Evolutionary conservation across 2,113 vertebrate species (phyloP).

Genomic region (Halcyon senegalensis): DNA sequence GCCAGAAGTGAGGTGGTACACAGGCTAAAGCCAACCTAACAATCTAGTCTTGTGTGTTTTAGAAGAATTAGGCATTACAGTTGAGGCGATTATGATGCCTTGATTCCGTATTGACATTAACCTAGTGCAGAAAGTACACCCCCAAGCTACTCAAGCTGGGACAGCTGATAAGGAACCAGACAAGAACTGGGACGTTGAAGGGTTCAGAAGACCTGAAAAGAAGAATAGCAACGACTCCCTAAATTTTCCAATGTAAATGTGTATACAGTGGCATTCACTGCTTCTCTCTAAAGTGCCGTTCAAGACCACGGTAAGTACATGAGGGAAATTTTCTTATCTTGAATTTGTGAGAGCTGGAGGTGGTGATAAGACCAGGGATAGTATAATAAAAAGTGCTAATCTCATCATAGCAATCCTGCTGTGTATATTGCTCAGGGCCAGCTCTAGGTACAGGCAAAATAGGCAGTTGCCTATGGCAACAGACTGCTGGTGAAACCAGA

Average conservation of each 20-base stretch:
- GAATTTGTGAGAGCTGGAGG: slow-evolving; percentile 34
- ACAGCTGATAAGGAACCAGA: slow-evolving; percentile 47
- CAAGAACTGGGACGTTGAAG: background rate
- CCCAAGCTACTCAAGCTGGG: slow-evolving; percentile 47
- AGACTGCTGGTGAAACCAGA: slow-evolving; percentile 35
- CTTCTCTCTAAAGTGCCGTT: slow-evolving; percentile 29
- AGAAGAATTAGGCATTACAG: background rate
- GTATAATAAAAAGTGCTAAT: slow-evolving; percentile 59
- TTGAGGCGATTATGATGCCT: slow-evolving; percentile 1
- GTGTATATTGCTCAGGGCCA: background rate
- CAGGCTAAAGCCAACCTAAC: background rate
- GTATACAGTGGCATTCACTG: background rate
- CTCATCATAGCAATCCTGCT: slow-evolving; percentile 49
- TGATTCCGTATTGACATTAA: background rate
- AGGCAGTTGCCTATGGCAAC: slow-evolving; percentile 65
- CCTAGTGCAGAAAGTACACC: background rate
- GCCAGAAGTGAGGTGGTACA: background rate
- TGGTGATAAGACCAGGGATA: slow-evolving; percentile 57
- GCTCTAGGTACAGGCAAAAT: slow-evolving; percentile 66
- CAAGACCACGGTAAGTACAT: slow-evolving; percentile 24
- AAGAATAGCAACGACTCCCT: background rate
- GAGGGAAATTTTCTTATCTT: slow-evolving; percentile 61
- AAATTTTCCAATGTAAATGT: slow-evolving; percentile 48
- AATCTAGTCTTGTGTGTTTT: background rate
- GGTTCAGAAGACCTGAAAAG: slow-evolving; percentile 30